Evolutionary conservation across 2,888 invertebrate genomes (phyloP).

Genomic region (Drosophila setosimentum): DNA sequence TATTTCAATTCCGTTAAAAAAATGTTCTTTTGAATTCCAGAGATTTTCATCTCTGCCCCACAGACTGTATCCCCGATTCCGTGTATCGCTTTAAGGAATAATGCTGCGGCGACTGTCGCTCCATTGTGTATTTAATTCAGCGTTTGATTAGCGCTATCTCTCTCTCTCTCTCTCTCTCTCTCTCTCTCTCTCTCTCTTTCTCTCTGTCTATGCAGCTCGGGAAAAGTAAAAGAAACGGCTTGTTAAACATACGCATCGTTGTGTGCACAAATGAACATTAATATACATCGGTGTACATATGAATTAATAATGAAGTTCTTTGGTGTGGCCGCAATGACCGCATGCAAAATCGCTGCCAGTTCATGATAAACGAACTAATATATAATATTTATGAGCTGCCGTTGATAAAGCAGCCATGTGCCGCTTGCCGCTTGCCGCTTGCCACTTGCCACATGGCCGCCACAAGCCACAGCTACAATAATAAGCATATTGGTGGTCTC

Average conservation of each 20-base stretch:
- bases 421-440: constrained; percentile 30
- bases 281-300: constrained; percentile 23
- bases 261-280: constrained; percentile 21
- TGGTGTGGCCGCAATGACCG: constrained; percentile 46
- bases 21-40: constrained; percentile 56
- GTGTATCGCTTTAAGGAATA: background rate
- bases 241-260: constrained; percentile 57
- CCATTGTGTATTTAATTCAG: constrained; percentile 51
- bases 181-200: background rate
- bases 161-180: background rate
- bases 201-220: constrained; percentile 9
- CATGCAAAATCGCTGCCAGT: constrained; percentile 49
- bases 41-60: constrained; percentile 32
- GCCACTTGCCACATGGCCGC: constrained; percentile 9
- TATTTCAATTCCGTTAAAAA: constrained; percentile 55
- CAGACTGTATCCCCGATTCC: background rate
- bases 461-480: constrained; percentile 51
- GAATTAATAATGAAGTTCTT: constrained; percentile 60
- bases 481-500: constrained; percentile 50
- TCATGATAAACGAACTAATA: constrained; percentile 73
- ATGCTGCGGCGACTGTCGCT: constrained; percentile 5
- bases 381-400: constrained; percentile 66
- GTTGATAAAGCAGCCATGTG: constrained; percentile 45
- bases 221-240: constrained; percentile 13
- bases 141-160: constrained; percentile 63